These are phyloP conservation scores for Apodemus agrarius DNA, from an alignment of 2,797 vertebrate genomes.

Conservation along the genomic window DNA sequence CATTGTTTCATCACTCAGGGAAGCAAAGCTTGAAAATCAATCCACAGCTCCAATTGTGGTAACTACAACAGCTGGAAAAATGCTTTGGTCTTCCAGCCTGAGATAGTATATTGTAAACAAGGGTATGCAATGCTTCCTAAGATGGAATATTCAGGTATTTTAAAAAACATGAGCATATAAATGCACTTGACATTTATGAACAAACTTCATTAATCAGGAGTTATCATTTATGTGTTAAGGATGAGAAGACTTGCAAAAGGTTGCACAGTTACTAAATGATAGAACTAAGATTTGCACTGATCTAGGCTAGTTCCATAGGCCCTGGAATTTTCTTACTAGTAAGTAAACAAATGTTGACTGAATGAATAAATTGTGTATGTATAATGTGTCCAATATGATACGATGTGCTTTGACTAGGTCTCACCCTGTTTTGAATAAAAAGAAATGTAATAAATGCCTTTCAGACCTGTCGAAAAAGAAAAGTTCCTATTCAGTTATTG, in stretches of 20 bases:
- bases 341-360: not conserved
- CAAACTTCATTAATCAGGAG: constrained; percentile 3
- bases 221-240: not conserved
- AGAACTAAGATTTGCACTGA: not conserved
- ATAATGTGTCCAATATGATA: not conserved
- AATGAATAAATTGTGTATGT: constrained; percentile 14
- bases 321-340: constrained; percentile 40
- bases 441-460: not conserved
- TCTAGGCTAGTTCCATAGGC: not conserved
- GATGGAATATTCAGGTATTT: not conserved
- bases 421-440: not conserved
- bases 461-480: not conserved
- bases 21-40: constrained; percentile 72
- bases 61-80: constrained; percentile 24
- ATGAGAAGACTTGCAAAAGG: not conserved
- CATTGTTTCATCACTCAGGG: constrained; percentile 65
- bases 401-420: constrained; percentile 32
- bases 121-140: constrained; percentile 11
- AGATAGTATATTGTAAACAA: constrained; percentile 44
- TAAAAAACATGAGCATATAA: not conserved
- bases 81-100: not conserved
- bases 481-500: not conserved
- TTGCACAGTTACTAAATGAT: not conserved
- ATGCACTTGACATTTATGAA: constrained; percentile 16
- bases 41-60: constrained; percentile 38